These are phyloP conservation scores for Petrolisthes manimaculis DNA, from an alignment of 2,888 invertebrate species.

Conservation along the genomic window DNA sequence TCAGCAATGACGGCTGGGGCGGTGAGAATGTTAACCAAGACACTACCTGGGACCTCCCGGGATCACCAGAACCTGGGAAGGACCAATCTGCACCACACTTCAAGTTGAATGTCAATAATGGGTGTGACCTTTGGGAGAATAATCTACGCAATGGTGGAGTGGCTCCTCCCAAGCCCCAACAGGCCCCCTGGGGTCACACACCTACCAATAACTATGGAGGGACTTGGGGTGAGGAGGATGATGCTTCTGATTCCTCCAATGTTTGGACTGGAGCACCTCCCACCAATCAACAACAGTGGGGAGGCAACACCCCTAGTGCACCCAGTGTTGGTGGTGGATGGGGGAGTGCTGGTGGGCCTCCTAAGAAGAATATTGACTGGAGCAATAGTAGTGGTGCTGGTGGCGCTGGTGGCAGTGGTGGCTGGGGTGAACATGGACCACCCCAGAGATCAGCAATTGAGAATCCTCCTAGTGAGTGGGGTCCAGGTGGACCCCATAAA, in stretches of 20 bases:
- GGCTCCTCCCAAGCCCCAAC: slow-evolving; percentile 80
- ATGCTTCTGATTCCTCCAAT: slow-evolving; percentile 83
- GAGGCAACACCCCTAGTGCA: slow-evolving; percentile 47
- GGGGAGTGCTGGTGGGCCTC: slow-evolving; percentile 69
- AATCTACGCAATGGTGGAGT: slow-evolving; percentile 86
- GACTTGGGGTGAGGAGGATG: slow-evolving; percentile 95
- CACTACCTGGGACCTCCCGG: slow-evolving; percentile 92
- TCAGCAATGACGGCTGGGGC: slow-evolving; percentile 86
- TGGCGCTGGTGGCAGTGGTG: slow-evolving; percentile 68
- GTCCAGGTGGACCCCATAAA: slow-evolving; percentile 71
- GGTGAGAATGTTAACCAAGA: slow-evolving; percentile 95
- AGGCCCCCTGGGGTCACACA: slow-evolving; percentile 93
- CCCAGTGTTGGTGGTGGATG: slow-evolving; percentile 70
- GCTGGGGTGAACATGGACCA: slow-evolving; percentile 68
- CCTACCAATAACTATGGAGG: slow-evolving; percentile 90
- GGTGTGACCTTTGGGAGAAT: slow-evolving; percentile 68
- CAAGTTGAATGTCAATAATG: slow-evolving; percentile 67
- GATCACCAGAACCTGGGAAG: slow-evolving; percentile 82
- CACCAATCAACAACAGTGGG: slow-evolving; percentile 61
- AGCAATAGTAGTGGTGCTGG: slow-evolving; percentile 66
- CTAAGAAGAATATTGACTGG: slow-evolving; percentile 61
- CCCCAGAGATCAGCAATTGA: slow-evolving; percentile 67
- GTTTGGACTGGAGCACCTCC: slow-evolving; percentile 86
- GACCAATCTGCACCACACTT: slow-evolving; percentile 57
- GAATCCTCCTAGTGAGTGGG: slow-evolving; percentile 61